Evolutionary conservation across 1,140 invertebrate species (phyloP), one percentile per base, ranked within the genome.

Genomic region (Formica selysi): DNA sequence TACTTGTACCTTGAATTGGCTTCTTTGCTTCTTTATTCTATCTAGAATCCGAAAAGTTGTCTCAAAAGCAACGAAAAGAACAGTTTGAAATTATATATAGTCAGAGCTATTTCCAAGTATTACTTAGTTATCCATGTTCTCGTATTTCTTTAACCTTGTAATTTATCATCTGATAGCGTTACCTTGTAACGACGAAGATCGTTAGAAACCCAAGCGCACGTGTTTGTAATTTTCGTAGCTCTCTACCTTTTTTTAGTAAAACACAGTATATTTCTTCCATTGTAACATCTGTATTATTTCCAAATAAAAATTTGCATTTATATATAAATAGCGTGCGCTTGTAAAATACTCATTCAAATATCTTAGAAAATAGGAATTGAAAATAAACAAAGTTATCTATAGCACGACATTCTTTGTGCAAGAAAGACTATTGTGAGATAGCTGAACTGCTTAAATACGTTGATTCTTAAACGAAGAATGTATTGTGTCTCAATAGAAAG

Each of bases 81-180:
- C 57, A 11, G n/a, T 16, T 29, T 32, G n/a, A 70, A 16, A 83
- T 44, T 16, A 32, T 32, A 32, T 1, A 3, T 4, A 19, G 22
- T 54, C 11, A 26, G n/a, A 87, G n/a, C 16, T 78, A 54, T 79
- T 84, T 61, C 1, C 11, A 16, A 87, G 19, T 44, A 38, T 80
- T 78, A 76, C 26, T 89, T 29, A 65, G 54, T 79, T 83, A 76
- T 68, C 48, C 44, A 41, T 41, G 32, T 89, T 57, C 38, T 26
- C 61, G 44, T 89, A 89, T 59, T 89, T 57, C 59, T n/a, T 74
- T 87, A 89, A 89, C 85, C 85, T 90, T 90, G 78, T 85, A 78
- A 87, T 64, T 51, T 61, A 81, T 64, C 36, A 76, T 68, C 51
- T 48, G 48, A 81, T 71, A 59, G 48, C 7, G 22, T 76, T 38